phyloP scores from a whole-genome alignment of 35 echinoderm and acorn worm species.

The Holothuria glaberrima region DNA sequence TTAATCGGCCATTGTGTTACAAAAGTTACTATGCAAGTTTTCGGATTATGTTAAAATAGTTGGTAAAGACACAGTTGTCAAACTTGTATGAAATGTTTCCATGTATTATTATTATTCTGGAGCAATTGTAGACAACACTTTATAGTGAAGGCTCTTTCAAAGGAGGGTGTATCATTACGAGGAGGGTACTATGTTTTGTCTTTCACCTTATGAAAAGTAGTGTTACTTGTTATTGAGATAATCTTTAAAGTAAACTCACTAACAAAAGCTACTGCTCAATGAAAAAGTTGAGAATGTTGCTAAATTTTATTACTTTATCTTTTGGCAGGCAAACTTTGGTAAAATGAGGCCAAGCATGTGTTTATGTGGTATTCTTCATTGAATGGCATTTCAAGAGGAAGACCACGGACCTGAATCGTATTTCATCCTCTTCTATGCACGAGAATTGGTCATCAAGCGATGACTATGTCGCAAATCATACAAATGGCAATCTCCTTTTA shows the following conservation, averaged over 20 bases:
- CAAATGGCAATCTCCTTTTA: neutral
- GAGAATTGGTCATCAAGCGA: neutral
- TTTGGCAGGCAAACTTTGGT: neutral
- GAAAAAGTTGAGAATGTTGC: neutral
- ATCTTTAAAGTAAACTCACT: too few relatives aligned
- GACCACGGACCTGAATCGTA: neutral
- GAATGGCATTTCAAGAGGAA: neutral
- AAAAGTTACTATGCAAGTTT: neutral
- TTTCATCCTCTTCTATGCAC: neutral
- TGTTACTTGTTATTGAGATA: neutral
- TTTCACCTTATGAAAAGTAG: neutral
- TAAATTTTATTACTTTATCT: neutral
- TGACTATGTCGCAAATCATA: neutral
- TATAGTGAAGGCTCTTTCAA: neutral
- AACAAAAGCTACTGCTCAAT: neutral
- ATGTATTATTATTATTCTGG: neutral
- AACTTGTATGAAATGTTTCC: neutral
- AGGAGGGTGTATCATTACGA: neutral
- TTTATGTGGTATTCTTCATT: neutral
- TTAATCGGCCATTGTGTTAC: neutral
- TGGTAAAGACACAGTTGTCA: neutral
- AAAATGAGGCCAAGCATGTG: neutral
- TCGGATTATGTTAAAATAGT: neutral
- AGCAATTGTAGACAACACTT: neutral
- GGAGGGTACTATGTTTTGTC: neutral